Base-by-base conservation (phyloP, 2,797 vertebrate species). In the Rhinella marina region DNA sequence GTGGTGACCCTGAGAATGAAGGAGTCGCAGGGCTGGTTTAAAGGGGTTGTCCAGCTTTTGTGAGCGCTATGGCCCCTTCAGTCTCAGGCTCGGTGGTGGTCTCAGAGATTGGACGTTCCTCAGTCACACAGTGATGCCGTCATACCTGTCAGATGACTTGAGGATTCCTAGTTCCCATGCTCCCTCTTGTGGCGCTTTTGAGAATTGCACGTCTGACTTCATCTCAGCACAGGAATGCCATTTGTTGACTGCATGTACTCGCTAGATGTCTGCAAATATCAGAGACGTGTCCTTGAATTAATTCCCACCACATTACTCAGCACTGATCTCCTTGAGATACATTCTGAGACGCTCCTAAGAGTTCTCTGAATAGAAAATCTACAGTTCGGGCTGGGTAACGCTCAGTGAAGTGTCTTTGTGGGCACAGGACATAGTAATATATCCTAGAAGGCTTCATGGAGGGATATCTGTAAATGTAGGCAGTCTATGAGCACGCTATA, bases 271-370 rank as follows among this genome's bases (percentile, higher is more conserved):
- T 25, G 21, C 57, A 61, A 62, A 52, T 62, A n/a, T 1, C 27
- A 23, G 78, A 25, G n/a, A 68, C 59, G 52, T 54, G 75, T 27
- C 19, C 84, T 78, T 66, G n/a, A 29, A 54, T 86, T 54, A 52
- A 78, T 84, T 61, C 64, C 23, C 13, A 41, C 23, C 61, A 68
- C 68, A 25, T 76, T 2, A 21, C 72, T 27, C 7, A 41, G 57
- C 32, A 54, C 41, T 10, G 19, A 76, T 57, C 52, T 77, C 23
- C 84, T 77, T 50, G 32, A 61, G 23, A 59, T 85, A 8, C n/a
- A 68, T 68, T 70, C 11, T 23, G 12, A 75, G 48, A n/a, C 14
- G 9, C 19, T 41, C 57, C 27, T 79, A 80, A 81, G 79, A 48
- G 57, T n/a, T 23, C 59, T 81, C 16, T 41, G 29, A 75, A 75